Base-by-base conservation (phyloP, 2,797 vertebrate genomes). In the Aselliscus stoliczkanus region DNA sequence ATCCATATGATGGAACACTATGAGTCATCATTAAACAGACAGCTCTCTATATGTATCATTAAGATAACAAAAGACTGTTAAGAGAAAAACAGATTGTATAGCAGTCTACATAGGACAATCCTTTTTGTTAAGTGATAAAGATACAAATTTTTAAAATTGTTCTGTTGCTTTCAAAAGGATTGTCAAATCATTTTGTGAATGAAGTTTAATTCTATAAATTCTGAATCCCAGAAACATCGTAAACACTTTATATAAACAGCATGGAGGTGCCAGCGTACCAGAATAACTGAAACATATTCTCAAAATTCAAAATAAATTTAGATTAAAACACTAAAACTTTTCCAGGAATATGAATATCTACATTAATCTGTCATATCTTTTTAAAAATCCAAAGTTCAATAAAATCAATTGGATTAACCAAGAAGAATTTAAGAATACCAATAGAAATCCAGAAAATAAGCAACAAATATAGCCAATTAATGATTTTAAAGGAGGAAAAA, bases 221-320 rank as follows among this genome's bases (percentile, higher is more conserved):
- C 34, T 83, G 31, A 94, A 80, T 60, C 83, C 37, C 80, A 89
- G 70, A 77, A 42, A 76, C 58, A 58, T 23, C 56, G 56, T 10
- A 44, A 73, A 50, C 47, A 37, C 37, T 21, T 17, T 56, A 23
- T 82, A 13, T 42, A 85, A 85, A 79, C 9, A 62, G 29, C 29
- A 31, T 0, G 7, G 31, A 85, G 37, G 27, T 37, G 5, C 29
- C 56, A 37, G 0, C 27, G 9, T 12, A 42, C 37, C 58, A 64
- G 54, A 88, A 79, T 17, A 50, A 47, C 1, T n/a, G 42, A 86
- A 54, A 76, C 5, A 2, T 65, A 70, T 60, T 94, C 75, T 29
- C n/a, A 89, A 95, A 95, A 87, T 67, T 87, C 76, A 89, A 89
- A 92, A 82, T 73, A 81, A 88, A 37, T 37, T 90, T 39, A 81